Evolutionary conservation across 64 coral and sea anemone genomes (phyloP).

Genomic region (Platygyra sinensis): DNA sequence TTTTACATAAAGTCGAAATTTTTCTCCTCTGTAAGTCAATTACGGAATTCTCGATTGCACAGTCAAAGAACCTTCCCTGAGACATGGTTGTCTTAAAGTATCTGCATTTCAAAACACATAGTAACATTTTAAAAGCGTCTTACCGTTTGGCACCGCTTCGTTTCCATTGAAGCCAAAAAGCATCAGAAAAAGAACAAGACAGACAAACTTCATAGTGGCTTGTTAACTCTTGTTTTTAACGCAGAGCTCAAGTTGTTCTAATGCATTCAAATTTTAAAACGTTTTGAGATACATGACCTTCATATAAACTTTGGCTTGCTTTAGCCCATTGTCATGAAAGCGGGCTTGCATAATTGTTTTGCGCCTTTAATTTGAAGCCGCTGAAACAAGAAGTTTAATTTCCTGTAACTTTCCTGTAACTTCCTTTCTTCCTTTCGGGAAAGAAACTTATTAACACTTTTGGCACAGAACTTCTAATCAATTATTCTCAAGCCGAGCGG

Average conservation of each 20-base stretch:
- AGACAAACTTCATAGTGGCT: neutral
- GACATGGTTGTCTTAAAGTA: too few relatives aligned
- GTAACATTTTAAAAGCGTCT: neutral
- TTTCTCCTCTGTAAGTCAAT: too few relatives aligned
- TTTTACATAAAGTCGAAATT: too few relatives aligned
- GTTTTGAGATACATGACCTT: neutral
- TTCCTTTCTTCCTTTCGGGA: neutral
- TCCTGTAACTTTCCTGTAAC: too few relatives aligned
- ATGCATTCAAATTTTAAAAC: too few relatives aligned
- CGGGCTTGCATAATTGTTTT: neutral
- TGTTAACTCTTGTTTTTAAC: neutral
- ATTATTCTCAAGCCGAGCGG: neutral
- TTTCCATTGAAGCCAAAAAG: neutral
- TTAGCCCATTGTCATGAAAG: neutral
- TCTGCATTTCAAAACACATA: too few relatives aligned
- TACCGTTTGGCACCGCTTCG: neutral
- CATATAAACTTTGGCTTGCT: neutral
- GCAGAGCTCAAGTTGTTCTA: neutral
- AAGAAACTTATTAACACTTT: neutral
- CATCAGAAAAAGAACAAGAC: neutral
- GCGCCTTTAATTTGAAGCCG: neutral
- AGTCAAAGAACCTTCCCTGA: too few relatives aligned
- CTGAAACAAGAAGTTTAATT: neutral
- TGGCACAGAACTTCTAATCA: neutral
- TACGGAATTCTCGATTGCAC: too few relatives aligned